These are phyloP conservation scores for Heliconius ethilla DNA, from an alignment of 2,888 invertebrate genomes.

Conservation along the genomic window DNA sequence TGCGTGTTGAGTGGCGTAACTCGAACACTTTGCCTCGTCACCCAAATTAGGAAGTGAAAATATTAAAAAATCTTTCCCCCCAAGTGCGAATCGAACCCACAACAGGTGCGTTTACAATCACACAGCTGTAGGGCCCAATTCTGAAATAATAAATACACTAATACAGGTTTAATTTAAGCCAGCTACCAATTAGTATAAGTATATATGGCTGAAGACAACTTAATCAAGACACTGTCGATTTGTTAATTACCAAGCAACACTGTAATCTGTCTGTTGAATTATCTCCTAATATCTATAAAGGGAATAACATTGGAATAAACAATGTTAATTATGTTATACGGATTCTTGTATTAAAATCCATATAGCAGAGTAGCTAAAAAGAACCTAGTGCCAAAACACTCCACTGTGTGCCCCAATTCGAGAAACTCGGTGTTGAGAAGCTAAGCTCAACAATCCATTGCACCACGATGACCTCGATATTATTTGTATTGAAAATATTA, in stretches of 20 bases:
- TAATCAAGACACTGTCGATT: slow-evolving; percentile 23
- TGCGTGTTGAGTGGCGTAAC: too few species aligned
- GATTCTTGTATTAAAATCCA: too few species aligned
- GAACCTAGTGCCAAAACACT: too few species aligned
- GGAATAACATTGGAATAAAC: background rate
- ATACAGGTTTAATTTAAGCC: background rate
- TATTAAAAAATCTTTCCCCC: background rate
- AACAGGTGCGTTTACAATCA: background rate
- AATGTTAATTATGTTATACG: background rate
- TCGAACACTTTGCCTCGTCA: too few species aligned
- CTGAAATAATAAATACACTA: background rate
- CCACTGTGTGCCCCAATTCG: too few species aligned
- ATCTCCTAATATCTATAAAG: slow-evolving; percentile 13
- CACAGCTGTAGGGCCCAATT: background rate
- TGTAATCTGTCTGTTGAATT: slow-evolving; percentile 27
- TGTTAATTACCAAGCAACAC: slow-evolving; percentile 20
- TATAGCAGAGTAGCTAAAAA: background rate
- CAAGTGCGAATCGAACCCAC: background rate
- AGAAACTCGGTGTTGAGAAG: too few species aligned
- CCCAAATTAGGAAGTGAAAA: too few species aligned
- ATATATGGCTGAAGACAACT: background rate
- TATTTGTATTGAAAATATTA: too few species aligned
- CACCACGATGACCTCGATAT: too few species aligned
- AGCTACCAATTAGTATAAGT: slow-evolving; percentile 7
- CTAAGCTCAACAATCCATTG: too few species aligned